phyloP scores from a whole-genome alignment of 2,113 vertebrate species.

The Macquaria australasica region DNA sequence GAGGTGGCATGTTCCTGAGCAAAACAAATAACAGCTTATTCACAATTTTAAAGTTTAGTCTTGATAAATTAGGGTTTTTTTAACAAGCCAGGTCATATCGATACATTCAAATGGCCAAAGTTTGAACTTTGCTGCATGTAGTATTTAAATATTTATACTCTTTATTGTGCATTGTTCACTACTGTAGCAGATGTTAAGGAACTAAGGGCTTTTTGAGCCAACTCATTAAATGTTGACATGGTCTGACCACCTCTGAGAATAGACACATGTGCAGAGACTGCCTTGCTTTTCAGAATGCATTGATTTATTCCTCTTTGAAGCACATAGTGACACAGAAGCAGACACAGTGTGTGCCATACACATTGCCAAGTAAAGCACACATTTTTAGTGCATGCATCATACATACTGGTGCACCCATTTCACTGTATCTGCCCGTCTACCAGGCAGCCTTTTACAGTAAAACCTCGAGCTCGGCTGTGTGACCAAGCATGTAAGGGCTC shows the following conservation, averaged over 20 bases:
- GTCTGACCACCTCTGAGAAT: conserved; percentile 11
- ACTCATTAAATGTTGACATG: background rate
- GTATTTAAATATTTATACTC: background rate
- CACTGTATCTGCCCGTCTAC: background rate
- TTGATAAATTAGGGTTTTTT: background rate
- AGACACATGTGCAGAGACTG: background rate
- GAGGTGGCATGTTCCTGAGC: background rate
- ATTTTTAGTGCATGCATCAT: background rate
- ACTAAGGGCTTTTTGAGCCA: background rate
- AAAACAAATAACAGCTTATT: background rate
- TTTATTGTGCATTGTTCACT: background rate
- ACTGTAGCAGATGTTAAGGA: background rate
- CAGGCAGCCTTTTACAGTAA: conserved; percentile 2
- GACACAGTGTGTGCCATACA: conserved; percentile 1
- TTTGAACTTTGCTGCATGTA: background rate
- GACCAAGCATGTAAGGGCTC: conserved; percentile 26
- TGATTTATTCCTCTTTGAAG: background rate
- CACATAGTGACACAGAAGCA: background rate
- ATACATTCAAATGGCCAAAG: background rate
- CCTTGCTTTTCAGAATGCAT: background rate
- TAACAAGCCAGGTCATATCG: background rate
- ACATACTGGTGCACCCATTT: background rate
- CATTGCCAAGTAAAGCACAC: background rate
- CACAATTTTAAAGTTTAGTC: background rate
- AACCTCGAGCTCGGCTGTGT: conserved; percentile 5